Evolutionary conservation across 2,888 invertebrate species (phyloP).

Genomic region (Amblyjoppa fuscipennis): DNA sequence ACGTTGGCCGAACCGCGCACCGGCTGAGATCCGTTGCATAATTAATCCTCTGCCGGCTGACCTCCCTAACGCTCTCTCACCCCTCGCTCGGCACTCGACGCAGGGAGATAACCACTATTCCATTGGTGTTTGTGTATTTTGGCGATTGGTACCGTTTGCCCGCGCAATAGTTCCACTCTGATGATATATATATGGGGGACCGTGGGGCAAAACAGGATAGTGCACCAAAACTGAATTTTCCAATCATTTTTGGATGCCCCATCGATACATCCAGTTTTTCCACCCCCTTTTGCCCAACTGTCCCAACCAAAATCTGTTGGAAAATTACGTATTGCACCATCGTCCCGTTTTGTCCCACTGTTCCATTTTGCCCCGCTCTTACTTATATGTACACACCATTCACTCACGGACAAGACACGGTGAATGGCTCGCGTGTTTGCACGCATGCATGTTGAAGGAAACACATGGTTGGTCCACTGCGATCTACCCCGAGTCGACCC

Average conservation of each 20-base stretch:
- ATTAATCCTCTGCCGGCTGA: slow-evolving; percentile 81
- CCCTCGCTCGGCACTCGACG: neutral
- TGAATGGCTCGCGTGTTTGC: slow-evolving; percentile 43
- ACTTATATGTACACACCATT: neutral
- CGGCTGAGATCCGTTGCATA: slow-evolving; percentile 79
- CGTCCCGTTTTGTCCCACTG: too few species aligned
- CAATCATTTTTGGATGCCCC: neutral
- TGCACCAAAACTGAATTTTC: too few species aligned
- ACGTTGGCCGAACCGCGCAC: slow-evolving; percentile 30
- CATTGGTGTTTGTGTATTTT: slow-evolving; percentile 75
- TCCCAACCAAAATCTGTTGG: neutral
- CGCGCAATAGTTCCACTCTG: slow-evolving; percentile 33
- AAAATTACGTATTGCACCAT: neutral
- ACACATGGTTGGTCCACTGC: slow-evolving; percentile 29
- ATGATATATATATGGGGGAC: neutral
- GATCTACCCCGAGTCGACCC: neutral
- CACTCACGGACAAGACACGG: slow-evolving; percentile 14
- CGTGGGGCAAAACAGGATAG: too few species aligned
- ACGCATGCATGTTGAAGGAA: slow-evolving; percentile 52
- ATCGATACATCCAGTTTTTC: too few species aligned
- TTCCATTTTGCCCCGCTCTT: neutral
- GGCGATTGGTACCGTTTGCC: slow-evolving; percentile 60
- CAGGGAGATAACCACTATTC: slow-evolving; percentile 34
- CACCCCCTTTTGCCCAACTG: too few species aligned
- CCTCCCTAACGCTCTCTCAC: slow-evolving; percentile 70